Conservation (phyloP, 2,797 vertebrate species). For the Jordanella pulchra region DNA sequence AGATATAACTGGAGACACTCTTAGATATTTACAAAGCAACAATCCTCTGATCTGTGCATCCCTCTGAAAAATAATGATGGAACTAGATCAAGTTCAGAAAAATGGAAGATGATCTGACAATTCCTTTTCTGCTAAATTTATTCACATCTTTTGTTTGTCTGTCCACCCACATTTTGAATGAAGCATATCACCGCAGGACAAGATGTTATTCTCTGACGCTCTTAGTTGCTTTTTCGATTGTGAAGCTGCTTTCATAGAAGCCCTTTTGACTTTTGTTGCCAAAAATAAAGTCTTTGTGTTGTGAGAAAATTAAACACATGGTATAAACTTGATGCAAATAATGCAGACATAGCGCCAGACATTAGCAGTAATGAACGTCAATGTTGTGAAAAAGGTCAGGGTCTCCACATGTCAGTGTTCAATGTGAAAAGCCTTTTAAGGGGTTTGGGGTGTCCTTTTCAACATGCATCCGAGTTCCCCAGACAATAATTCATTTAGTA, state of each 20-base stretch:
- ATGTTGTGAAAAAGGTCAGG: constrained; percentile 57
- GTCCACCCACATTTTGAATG: background rate
- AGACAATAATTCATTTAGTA: constrained; percentile 63
- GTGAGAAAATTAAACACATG: constrained; percentile 6
- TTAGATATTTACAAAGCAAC: background rate
- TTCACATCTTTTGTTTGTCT: background rate
- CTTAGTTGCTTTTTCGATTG: background rate
- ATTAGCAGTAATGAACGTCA: constrained; percentile 29
- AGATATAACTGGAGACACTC: background rate
- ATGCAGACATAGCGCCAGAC: constrained; percentile 7
- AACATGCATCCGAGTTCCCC: constrained; percentile 43
- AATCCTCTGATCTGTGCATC: background rate
- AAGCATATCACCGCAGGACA: background rate
- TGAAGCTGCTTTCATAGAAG: background rate
- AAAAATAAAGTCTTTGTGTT: background rate
- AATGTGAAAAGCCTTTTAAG: constrained; percentile 38
- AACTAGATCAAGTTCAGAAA: background rate
- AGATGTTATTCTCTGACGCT: background rate
- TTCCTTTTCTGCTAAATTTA: background rate
- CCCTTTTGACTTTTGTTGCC: background rate
- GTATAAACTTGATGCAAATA: background rate
- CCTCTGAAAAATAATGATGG: background rate
- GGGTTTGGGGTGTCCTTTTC: constrained; percentile 44
- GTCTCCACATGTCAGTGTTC: constrained; percentile 20
- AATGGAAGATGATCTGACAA: background rate